These are phyloP conservation scores for Boulengeromyrus knoepffleri DNA, from an alignment of 2,113 vertebrate species.

Conservation along the genomic window DNA sequence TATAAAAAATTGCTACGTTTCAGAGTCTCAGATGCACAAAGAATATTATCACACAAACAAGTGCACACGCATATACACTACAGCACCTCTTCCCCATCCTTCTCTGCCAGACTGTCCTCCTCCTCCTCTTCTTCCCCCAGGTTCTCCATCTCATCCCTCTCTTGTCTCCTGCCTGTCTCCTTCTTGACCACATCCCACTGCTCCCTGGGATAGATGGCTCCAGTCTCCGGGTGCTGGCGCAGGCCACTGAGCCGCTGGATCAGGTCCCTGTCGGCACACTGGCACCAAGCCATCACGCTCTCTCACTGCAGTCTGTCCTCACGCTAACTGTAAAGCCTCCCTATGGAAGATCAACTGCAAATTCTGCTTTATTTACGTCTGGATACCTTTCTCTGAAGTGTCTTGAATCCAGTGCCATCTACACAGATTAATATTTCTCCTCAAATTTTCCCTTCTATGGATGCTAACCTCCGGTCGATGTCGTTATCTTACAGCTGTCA, in stretches of 20 bases:
- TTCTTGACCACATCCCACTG: conserved; percentile 64
- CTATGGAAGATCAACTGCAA: background rate
- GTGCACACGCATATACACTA: background rate
- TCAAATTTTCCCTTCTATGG: too few species aligned
- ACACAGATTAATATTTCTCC: background rate
- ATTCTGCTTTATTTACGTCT: background rate
- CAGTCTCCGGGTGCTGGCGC: conserved; percentile 69
- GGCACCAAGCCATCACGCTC: background rate
- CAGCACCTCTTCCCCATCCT: conserved; percentile 36
- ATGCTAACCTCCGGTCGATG: background rate
- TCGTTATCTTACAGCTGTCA: background rate
- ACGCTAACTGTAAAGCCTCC: background rate
- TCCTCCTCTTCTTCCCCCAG: conserved; percentile 46
- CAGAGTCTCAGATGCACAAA: background rate
- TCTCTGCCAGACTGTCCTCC: conserved; percentile 30
- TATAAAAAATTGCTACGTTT: background rate
- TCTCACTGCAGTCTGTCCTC: background rate
- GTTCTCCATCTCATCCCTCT: conserved; percentile 22
- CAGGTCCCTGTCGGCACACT: conserved; percentile 83
- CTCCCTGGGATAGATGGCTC: conserved; percentile 59
- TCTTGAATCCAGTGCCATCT: background rate
- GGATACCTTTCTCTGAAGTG: background rate
- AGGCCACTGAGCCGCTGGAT: conserved; percentile 68
- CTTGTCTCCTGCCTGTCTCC: conserved; percentile 40
- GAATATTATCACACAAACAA: background rate